phyloP scores from a whole-genome alignment of 2,888 invertebrate genomes.

The Leucania comma region DNA sequence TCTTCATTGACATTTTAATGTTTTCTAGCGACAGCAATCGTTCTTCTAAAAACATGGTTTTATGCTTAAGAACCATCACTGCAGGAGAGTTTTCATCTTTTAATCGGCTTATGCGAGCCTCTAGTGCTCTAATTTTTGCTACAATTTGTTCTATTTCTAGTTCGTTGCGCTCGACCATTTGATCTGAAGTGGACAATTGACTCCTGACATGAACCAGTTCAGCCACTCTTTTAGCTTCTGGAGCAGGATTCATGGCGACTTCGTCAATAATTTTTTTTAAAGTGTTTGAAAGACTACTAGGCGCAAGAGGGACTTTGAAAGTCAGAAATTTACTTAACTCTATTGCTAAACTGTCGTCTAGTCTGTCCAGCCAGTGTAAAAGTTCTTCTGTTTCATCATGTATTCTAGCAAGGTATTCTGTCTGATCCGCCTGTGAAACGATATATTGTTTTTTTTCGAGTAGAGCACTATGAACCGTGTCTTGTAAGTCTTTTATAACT shows the following conservation, averaged over 20 bases:
- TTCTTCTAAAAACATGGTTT: slow-evolving; percentile 70
- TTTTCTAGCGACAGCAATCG: slow-evolving; percentile 68
- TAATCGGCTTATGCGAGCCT: slow-evolving; percentile 63
- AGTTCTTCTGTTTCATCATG: slow-evolving; percentile 71
- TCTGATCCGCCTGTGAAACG: slow-evolving; percentile 61
- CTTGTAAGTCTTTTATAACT: slow-evolving; percentile 65
- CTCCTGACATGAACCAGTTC: slow-evolving; percentile 42
- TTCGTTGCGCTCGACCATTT: slow-evolving; percentile 46
- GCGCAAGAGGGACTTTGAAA: slow-evolving; percentile 52
- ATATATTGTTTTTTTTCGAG: slow-evolving; percentile 67
- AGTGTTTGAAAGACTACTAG: slow-evolving; percentile 62
- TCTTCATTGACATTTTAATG: slow-evolving; percentile 61
- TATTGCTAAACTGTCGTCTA: slow-evolving; percentile 68
- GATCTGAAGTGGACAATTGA: slow-evolving; percentile 25
- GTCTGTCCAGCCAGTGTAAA: slow-evolving; percentile 72
- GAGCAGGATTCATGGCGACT: slow-evolving; percentile 49
- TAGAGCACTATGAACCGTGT: slow-evolving; percentile 63
- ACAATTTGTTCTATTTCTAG: slow-evolving; percentile 62
- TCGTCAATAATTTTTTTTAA: slow-evolving; percentile 66
- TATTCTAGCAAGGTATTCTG: slow-evolving; percentile 66
- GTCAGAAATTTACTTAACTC: slow-evolving; percentile 64
- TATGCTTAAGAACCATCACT: slow-evolving; percentile 68
- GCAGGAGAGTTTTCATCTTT: slow-evolving; percentile 60
- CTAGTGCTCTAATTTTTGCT: slow-evolving; percentile 66
- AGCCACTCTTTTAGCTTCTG: slow-evolving; percentile 48